A percentile compares a stretch with the other conserved stretches of the same genome.
Evolutionary conservation across 92 coral and sea anemone genomes (phyloP).

Genomic region (Actinostola sp.): DNA sequence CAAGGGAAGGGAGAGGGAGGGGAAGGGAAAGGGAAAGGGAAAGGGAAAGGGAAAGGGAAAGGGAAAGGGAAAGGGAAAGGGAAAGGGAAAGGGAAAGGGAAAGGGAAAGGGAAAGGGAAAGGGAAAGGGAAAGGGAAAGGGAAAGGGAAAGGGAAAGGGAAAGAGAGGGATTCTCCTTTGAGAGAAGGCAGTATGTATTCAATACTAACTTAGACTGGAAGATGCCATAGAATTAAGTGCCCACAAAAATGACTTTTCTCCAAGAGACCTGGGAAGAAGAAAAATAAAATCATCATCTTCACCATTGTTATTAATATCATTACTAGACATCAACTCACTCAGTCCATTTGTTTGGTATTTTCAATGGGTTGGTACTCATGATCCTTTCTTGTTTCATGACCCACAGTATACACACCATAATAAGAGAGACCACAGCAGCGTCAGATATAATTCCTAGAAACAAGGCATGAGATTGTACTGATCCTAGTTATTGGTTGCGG

Average conservation of each 20-base stretch:
- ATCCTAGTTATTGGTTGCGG: not conserved
- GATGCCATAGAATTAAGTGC: slow-evolving; percentile 65
- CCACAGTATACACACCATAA: slow-evolving; percentile 77
- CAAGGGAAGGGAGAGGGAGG: too few species aligned
- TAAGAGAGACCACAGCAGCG: slow-evolving; percentile 69
- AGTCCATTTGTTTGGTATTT: slow-evolving; percentile 71
- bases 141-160: too few species aligned
- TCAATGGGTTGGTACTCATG: slow-evolving; percentile 61
- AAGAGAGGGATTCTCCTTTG: too few species aligned
- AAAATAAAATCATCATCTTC: too few species aligned
- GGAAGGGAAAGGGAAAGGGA: too few species aligned
- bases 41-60: too few species aligned
- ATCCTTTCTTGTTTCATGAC: slow-evolving; percentile 80
- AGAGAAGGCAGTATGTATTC: not conserved
- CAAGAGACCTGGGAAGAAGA: slow-evolving; percentile 24
- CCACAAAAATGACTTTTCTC: slow-evolving; percentile 62
- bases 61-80: too few species aligned
- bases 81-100: too few species aligned
- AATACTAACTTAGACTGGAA: slow-evolving; percentile 66
- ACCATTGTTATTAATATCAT: too few species aligned
- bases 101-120: too few species aligned
- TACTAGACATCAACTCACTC: slow-evolving; percentile 41
- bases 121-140: too few species aligned
- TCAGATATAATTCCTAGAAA: slow-evolving; percentile 81
- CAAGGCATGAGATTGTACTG: too few species aligned